phyloP scores from a whole-genome alignment of 1,140 invertebrate genomes.

The Lethocerus indicus region DNA sequence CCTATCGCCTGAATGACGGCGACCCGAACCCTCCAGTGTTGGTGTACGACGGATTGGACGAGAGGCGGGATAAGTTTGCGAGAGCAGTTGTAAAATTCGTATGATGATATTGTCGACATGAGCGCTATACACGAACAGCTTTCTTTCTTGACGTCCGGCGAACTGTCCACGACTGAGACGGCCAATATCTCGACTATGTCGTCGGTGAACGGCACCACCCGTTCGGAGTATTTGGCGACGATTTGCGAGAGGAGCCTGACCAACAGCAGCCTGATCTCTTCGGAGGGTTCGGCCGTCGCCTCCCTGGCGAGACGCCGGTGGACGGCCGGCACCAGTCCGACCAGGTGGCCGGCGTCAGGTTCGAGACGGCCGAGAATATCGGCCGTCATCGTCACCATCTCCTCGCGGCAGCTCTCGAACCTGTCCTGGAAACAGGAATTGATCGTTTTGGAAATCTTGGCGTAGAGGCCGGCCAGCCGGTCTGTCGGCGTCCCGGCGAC shows the following conservation, averaged over 20 bases:
- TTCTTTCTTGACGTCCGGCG: conserved; percentile 57
- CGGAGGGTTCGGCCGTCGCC: conserved; percentile 64
- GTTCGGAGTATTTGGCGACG: conserved; percentile 40
- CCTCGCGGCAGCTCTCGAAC: too few species aligned
- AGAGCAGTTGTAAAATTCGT: conserved; percentile 52
- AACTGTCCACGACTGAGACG: conserved; percentile 53
- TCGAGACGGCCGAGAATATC: too few species aligned
- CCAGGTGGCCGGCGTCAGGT: conserved; percentile 47
- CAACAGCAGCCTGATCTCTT: conserved; percentile 63
- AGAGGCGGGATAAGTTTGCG: conserved; percentile 55
- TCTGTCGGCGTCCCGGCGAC: too few species aligned
- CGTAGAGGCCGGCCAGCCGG: too few species aligned
- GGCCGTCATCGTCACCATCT: too few species aligned
- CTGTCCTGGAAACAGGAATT: too few species aligned
- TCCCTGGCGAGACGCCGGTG: conserved; percentile 54
- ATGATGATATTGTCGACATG: conserved; percentile 40
- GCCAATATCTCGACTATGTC: conserved; percentile 56
- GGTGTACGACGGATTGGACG: conserved; percentile 51
- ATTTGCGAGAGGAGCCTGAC: conserved; percentile 44
- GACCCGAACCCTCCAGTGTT: conserved; percentile 61
- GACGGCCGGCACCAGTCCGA: conserved; percentile 56
- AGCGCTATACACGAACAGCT: conserved; percentile 50
- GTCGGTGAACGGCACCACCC: conserved; percentile 47
- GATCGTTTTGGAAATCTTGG: too few species aligned
- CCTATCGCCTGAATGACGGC: conserved; percentile 54